Evolutionary conservation across 2,113 vertebrate species (phyloP).

Genomic region (Aviceda subcristata): DNA sequence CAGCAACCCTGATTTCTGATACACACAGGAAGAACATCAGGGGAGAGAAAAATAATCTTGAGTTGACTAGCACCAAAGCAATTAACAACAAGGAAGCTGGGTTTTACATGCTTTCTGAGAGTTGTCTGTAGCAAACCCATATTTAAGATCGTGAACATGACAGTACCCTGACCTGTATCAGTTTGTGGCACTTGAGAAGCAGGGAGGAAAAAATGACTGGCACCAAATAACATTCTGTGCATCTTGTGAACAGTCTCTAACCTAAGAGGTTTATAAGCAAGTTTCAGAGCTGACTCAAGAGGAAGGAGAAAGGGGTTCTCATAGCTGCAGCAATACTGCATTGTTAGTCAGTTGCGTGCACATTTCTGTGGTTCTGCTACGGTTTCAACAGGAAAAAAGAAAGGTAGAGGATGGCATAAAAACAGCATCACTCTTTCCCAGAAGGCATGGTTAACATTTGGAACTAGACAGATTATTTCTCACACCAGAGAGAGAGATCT

Average conservation of each 20-base stretch:
- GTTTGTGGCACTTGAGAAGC: not conserved
- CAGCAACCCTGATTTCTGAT: not conserved
- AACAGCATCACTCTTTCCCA: not conserved
- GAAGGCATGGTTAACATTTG: not conserved
- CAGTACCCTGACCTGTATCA: not conserved
- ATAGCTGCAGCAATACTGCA: not conserved
- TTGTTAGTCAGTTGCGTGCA: not conserved
- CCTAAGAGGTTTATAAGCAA: not conserved
- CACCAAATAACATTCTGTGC: not conserved
- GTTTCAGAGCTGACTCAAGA: not conserved
- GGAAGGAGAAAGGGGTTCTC: not conserved
- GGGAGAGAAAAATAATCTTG: not conserved
- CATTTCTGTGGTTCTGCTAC: not conserved
- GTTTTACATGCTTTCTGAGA: not conserved
- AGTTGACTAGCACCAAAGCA: not conserved
- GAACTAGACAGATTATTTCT: not conserved
- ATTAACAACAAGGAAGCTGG: not conserved
- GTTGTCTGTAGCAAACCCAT: not conserved
- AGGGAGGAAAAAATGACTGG: not conserved
- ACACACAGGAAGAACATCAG: not conserved
- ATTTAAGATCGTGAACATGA: not conserved
- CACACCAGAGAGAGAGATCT: not conserved
- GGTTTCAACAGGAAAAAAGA: not conserved
- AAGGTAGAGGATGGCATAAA: fast-evolving
- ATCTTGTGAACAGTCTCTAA: not conserved